These are phyloP conservation scores for Melolontha melolontha DNA, from an alignment of 2,888 invertebrate genomes.

Conservation along the genomic window DNA sequence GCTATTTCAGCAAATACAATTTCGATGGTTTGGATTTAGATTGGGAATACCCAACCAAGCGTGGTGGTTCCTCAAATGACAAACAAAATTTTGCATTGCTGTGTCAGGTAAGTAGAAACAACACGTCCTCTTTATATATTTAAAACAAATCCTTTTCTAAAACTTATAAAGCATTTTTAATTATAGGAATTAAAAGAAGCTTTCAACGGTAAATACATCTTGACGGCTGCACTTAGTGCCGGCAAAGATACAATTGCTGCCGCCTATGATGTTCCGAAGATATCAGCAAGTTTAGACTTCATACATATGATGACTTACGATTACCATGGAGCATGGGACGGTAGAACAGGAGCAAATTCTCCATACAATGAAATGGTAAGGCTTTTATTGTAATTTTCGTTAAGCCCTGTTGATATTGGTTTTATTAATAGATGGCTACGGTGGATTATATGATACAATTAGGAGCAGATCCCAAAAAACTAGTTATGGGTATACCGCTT, in stretches of 20 bases:
- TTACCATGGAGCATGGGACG: conserved; percentile 89
- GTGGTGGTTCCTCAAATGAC: conserved; percentile 85
- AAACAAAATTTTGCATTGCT: conserved; percentile 81
- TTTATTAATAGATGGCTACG: conserved; percentile 73
- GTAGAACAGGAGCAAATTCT: conserved; percentile 80
- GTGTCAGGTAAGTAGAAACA: conserved; percentile 72
- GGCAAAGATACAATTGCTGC: conserved; percentile 79
- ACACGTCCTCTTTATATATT: not conserved
- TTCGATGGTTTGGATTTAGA: conserved; percentile 85
- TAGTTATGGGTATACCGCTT: conserved; percentile 86
- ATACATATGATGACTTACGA: conserved; percentile 92
- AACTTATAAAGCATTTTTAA: not conserved
- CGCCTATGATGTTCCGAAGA: conserved; percentile 80
- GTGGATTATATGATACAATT: conserved; percentile 79
- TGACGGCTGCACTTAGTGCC: conserved; percentile 87
- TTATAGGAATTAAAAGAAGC: conserved; percentile 77
- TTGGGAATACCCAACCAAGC: conserved; percentile 86
- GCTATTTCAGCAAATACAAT: conserved; percentile 70
- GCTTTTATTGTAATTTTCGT: conserved; percentile 34
- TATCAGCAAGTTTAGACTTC: conserved; percentile 76
- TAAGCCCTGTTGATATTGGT: not conserved
- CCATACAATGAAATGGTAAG: conserved; percentile 71
- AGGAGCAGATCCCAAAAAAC: conserved; percentile 81
- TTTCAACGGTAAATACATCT: conserved; percentile 75
- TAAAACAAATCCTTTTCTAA: too few species aligned